These are phyloP conservation scores for Heterohyrax brucei DNA, from an alignment of 2,797 vertebrate genomes.

Conservation along the genomic window DNA sequence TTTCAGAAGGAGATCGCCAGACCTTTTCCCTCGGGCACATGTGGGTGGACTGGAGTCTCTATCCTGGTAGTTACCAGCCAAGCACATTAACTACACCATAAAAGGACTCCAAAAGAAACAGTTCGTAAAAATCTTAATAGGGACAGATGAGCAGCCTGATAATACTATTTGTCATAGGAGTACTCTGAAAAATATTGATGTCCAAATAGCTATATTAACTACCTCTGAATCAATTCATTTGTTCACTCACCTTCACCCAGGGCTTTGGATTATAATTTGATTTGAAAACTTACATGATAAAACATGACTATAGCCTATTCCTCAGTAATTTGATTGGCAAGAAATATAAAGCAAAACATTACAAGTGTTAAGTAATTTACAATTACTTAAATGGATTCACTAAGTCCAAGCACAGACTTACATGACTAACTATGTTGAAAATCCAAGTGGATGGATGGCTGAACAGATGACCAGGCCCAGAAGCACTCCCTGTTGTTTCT, in stretches of 20 bases:
- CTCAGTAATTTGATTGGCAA: conserved; percentile 81
- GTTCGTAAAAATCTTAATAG: background rate
- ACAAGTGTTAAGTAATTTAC: conserved; percentile 86
- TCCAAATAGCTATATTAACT: background rate
- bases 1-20: background rate
- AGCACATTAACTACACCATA: background rate
- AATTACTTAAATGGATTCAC: conserved; percentile 88
- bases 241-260: background rate
- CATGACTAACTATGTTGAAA: conserved; percentile 90
- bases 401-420: conserved; percentile 87
- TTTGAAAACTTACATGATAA: conserved; percentile 65
- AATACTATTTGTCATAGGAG: conserved; percentile 8
- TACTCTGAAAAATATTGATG: conserved; percentile 8
- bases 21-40: background rate
- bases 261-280: conserved; percentile 51
- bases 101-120: background rate
- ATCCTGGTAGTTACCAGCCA: background rate
- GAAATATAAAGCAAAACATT: conserved; percentile 83
- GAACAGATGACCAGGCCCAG: conserved; percentile 88
- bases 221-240: conserved; percentile 14
- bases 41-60: background rate
- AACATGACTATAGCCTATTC: conserved; percentile 61
- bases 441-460: conserved; percentile 87
- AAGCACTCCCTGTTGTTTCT: conserved; percentile 86
- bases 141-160: background rate